Base-by-base conservation (phyloP, 1,140 invertebrate species). In the Micrasema longulum region DNA sequence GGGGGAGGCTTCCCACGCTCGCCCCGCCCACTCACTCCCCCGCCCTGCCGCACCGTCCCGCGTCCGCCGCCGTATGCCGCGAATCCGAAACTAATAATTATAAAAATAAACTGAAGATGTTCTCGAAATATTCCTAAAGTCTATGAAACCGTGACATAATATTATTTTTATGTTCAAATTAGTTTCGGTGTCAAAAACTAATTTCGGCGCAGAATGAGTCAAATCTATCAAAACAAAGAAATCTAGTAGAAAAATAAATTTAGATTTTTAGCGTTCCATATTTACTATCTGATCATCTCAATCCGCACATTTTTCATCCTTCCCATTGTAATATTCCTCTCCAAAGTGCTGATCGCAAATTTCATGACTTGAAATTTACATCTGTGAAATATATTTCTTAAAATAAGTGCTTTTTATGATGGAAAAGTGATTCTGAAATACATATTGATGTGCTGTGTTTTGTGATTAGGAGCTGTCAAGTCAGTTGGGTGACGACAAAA, bases 401-500 rank as follows among this genome's bases (percentile, higher is more conserved):
- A 31, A 31, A 31, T 31, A 31, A 31, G 26, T 31, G 26, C 26
- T 31, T 31, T n/a, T 31, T 4, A 31, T 31, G 26, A 31, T 31
- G 26, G 7, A 31, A 18, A 48, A 48, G 47, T 48, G 47, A 48
- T 11, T 18, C 16, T 48, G 6, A 31, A 31, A 41, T 60, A 18
- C 41, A 41, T 60, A 18, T 20, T 64, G 60, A 68, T 68, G 50
- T 68, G 65, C 12, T 55, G 50, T 68, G 65, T 68, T 68, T 53
- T 57, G 68, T 63, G 80, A 87, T 43, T 85, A 97, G 95, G 91
- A 93, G 77, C 89, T 94, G 83, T 94, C 94, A 80, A 88, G 91
- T 77, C 91, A 89, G 80, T 88, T 95, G 74, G 91, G 92, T 76
- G 95, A 97, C 89, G 95, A 96, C 80, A 95, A 96, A 84, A 91